Evolutionary conservation across 2,113 vertebrate species (phyloP).

Genomic region (Charadrius vociferus): DNA sequence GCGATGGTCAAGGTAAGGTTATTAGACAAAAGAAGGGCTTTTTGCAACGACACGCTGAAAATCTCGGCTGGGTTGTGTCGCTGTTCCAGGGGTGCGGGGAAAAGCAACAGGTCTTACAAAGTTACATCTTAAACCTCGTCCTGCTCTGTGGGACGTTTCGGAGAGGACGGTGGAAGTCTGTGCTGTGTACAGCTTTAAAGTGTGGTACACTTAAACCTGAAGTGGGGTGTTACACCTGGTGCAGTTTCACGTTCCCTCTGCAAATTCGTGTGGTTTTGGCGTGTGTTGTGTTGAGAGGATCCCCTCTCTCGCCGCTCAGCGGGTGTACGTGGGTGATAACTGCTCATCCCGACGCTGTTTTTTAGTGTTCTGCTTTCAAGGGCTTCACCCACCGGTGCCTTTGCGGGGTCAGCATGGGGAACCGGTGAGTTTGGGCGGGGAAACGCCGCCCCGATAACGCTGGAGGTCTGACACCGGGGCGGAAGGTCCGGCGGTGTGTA

Average conservation of each 20-base stretch:
- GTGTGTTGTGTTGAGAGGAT: background rate
- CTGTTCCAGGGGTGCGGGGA: accelerated
- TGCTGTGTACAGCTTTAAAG: background rate
- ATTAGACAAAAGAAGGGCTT: background rate
- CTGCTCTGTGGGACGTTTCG: background rate
- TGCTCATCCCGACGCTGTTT: background rate
- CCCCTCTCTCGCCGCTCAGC: background rate
- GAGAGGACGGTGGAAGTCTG: background rate
- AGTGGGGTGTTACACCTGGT: background rate
- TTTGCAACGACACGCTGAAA: background rate
- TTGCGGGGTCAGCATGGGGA: background rate
- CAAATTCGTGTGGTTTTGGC: background rate
- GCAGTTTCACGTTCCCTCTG: background rate
- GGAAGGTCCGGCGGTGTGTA: background rate
- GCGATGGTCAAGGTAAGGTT: conserved; percentile 27
- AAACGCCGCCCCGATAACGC: accelerated
- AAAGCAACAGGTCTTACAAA: conserved; percentile 22
- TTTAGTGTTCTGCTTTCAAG: background rate
- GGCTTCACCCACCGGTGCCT: background rate
- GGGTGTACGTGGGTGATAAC: accelerated
- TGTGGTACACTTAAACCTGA: background rate
- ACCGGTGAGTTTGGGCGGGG: background rate
- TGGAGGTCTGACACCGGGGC: background rate
- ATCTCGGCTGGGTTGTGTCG: accelerated
- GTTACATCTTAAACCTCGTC: background rate